Percentiles rank a stretch among this genome's conserved stretches.
Evolutionary conservation across 2,113 vertebrate species (phyloP).

Genomic region (Scomber scombrus): DNA sequence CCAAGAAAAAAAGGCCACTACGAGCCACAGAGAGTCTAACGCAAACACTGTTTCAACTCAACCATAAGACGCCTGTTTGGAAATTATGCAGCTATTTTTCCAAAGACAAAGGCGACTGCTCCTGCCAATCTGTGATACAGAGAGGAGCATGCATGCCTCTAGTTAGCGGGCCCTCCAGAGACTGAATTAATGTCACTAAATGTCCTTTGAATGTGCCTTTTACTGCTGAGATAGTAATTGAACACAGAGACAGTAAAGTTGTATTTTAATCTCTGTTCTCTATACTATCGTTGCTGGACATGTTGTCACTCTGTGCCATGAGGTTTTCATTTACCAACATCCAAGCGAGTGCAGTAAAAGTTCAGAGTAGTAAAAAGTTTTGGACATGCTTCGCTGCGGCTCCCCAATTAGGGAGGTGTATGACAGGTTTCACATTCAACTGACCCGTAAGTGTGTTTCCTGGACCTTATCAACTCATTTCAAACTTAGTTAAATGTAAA

Average conservation of each 20-base stretch:
- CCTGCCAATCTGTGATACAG: conserved; percentile 45
- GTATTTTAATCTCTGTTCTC: conserved; percentile 48
- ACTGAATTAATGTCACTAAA: conserved; percentile 52
- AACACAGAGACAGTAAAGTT: conserved; percentile 39
- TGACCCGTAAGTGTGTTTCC: background rate
- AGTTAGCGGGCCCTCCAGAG: conserved; percentile 22
- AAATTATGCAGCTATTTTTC: conserved; percentile 62
- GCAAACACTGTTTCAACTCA: conserved; percentile 45
- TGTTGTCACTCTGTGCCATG: conserved; percentile 22
- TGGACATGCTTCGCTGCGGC: conserved; percentile 9
- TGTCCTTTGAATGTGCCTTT: conserved; percentile 47
- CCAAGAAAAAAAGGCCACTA: conserved; percentile 48
- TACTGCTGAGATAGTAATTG: conserved; percentile 27
- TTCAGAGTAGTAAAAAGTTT: conserved; percentile 30
- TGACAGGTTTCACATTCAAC: no score
- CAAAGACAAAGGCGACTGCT: conserved; percentile 62
- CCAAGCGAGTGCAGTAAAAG: conserved; percentile 33
- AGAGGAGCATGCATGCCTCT: conserved; percentile 35
- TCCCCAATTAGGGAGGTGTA: background rate
- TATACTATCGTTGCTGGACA: conserved; percentile 28
- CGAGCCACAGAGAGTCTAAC: conserved; percentile 25
- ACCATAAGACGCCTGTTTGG: conserved; percentile 39
- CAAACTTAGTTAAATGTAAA: no score
- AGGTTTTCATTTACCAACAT: conserved; percentile 42
- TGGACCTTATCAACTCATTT: no score